Percentiles rank a stretch among this genome's conserved stretches.
phyloP scores from a whole-genome alignment of 2,888 invertebrate species.

The Leuctra nigra region DNA sequence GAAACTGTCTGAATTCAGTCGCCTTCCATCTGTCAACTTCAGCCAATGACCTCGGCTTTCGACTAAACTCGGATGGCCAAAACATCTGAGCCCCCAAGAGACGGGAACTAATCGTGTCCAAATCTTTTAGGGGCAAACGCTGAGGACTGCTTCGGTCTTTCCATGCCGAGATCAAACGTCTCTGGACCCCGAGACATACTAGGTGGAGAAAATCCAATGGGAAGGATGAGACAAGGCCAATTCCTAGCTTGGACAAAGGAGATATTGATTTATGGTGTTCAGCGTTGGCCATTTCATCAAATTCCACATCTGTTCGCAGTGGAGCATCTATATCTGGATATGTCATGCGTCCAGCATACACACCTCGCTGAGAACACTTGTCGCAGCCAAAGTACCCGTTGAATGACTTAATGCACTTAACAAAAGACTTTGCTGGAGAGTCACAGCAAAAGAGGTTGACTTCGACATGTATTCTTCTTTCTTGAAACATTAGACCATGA shows the following conservation, averaged over 20 bases:
- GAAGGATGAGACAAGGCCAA: slow-evolving; percentile 22
- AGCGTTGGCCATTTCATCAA: background rate
- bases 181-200: slow-evolving; percentile 24
- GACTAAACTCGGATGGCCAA: slow-evolving; percentile 30
- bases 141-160: slow-evolving; percentile 16
- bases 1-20: slow-evolving; percentile 32
- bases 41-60: slow-evolving; percentile 33
- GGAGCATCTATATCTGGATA: background rate
- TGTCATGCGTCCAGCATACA: background rate
- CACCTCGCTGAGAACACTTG: slow-evolving; percentile 18
- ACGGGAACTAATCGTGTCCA: background rate
- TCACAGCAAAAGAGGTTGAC: slow-evolving; percentile 21
- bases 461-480: background rate
- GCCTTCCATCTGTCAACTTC: too few relatives aligned
- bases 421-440: slow-evolving; percentile 24
- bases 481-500: slow-evolving; percentile 11
- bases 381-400: slow-evolving; percentile 24
- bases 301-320: background rate
- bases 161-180: slow-evolving; percentile 24
- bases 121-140: background rate
- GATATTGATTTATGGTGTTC: slow-evolving; percentile 1
- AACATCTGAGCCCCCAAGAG: background rate
- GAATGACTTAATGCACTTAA: slow-evolving; percentile 20
- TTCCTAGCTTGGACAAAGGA: slow-evolving; percentile 17
- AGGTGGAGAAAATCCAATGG: slow-evolving; percentile 27